These are phyloP conservation scores for Erpornis zantholeuca DNA, from an alignment of 2,113 vertebrate species.

Conservation along the genomic window DNA sequence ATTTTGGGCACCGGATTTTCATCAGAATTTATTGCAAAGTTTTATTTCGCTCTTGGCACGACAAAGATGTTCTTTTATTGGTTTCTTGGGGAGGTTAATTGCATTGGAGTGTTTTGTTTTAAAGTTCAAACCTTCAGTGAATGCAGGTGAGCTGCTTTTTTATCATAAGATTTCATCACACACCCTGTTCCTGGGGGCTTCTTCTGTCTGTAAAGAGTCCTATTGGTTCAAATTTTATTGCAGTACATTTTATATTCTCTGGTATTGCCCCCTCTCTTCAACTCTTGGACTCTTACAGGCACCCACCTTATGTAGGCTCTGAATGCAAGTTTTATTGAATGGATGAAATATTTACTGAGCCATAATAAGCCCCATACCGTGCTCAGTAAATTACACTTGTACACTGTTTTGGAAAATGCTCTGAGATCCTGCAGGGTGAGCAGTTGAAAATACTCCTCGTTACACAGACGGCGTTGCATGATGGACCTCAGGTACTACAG, in stretches of 20 bases:
- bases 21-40: neutral
- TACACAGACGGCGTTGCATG: neutral
- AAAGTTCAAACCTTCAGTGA: neutral
- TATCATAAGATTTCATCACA: neutral
- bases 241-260: neutral
- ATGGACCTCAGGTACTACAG: neutral
- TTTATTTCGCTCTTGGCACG: neutral
- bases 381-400: neutral
- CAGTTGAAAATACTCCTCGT: neutral
- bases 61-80: neutral
- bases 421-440: neutral
- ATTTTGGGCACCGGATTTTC: neutral
- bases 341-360: constrained; percentile 1
- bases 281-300: neutral
- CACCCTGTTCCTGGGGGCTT: neutral
- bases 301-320: neutral
- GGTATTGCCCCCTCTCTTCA: neutral
- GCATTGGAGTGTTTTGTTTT: neutral
- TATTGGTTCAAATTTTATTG: neutral
- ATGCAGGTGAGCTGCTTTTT: neutral
- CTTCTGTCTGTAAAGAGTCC: neutral
- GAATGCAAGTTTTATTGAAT: neutral
- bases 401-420: neutral
- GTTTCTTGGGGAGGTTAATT: neutral
- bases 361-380: neutral